Conservation (phyloP, 2,113 vertebrate genomes). For the Charadrius vociferus region DNA sequence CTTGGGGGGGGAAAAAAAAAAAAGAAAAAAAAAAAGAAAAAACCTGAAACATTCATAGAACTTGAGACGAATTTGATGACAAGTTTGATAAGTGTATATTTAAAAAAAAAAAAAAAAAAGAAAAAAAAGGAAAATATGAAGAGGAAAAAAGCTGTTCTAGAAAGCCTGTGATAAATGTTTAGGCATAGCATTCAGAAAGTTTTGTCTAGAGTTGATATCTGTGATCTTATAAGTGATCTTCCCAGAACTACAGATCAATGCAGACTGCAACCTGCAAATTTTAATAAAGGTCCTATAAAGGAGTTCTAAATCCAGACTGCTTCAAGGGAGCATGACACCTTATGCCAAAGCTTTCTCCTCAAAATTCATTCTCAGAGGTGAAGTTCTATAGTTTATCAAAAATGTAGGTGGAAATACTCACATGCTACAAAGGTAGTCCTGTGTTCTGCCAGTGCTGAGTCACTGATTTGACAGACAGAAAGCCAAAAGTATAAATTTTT, state of each 20-base stretch:
- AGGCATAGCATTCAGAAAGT: neutral
- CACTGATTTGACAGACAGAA: neutral
- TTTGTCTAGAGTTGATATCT: neutral
- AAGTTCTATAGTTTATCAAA: neutral
- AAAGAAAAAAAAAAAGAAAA: neutral
- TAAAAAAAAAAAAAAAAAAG: neutral
- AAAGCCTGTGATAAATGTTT: neutral
- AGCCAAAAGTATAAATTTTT: neutral
- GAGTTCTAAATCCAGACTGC: neutral
- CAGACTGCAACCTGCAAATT: neutral
- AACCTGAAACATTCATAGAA: accelerated
- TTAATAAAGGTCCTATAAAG: neutral
- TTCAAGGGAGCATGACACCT: neutral
- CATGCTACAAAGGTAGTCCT: neutral
- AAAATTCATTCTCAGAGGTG: neutral
- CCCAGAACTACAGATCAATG: neutral
- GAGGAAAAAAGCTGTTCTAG: neutral
- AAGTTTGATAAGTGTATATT: neutral
- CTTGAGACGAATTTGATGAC: neutral
- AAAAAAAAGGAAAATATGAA: accelerated
- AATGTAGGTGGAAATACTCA: neutral
- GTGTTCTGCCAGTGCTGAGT: neutral
- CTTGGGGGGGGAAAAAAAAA: neutral
- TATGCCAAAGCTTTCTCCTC: neutral
- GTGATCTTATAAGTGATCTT: neutral